Evolutionary conservation across 2,113 vertebrate species (phyloP).

Genomic region (Caretta caretta): DNA sequence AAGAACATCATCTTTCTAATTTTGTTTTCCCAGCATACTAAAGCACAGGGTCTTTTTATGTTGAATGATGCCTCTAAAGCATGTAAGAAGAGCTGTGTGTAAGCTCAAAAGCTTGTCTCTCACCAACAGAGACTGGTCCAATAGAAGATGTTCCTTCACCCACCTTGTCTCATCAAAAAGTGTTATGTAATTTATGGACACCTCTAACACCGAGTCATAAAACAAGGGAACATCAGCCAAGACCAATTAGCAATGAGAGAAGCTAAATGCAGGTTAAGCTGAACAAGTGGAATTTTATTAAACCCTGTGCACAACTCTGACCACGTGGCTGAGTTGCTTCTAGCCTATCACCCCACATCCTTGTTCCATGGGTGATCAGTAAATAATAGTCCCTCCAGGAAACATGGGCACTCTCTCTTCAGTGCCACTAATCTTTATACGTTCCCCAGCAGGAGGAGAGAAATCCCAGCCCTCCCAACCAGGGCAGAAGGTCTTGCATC

Average conservation of each 20-base stretch:
- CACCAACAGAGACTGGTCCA: not conserved
- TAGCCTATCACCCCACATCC: not conserved
- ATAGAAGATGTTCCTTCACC: not conserved
- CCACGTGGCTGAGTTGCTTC: not conserved
- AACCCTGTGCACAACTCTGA: not conserved
- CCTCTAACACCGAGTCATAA: not conserved
- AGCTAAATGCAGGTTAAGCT: not conserved
- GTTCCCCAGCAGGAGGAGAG: not conserved
- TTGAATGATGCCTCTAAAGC: not conserved
- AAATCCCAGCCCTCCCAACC: not conserved
- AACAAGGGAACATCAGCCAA: not conserved
- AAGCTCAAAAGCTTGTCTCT: not conserved
- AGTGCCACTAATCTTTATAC: not conserved
- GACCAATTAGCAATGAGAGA: not conserved
- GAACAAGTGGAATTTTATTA: not conserved
- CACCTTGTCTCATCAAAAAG: not conserved
- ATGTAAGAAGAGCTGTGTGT: not conserved
- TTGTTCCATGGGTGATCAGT: not conserved
- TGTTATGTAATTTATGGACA: not conserved
- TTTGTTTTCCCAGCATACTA: not conserved
- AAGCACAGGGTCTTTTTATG: not conserved
- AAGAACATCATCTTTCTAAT: slow-evolving; percentile 32
- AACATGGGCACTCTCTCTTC: not conserved
- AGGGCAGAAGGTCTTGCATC: not conserved
- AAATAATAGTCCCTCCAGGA: not conserved